Evolutionary conservation across 2,797 vertebrate genomes (phyloP).

Genomic region (Ibycter americanus): DNA sequence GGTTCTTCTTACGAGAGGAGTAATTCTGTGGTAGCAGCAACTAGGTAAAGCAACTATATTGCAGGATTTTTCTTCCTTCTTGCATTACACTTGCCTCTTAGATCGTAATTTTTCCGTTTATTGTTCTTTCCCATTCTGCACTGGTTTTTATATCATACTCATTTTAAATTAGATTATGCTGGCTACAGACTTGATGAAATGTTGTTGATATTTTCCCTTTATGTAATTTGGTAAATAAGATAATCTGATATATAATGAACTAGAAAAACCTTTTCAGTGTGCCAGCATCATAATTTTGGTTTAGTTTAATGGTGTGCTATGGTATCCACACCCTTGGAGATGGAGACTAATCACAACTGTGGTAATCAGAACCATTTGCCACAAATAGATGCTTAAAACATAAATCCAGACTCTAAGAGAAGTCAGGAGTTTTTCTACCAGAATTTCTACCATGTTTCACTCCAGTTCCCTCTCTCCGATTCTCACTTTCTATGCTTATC

Average conservation of each 20-base stretch:
- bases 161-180: conserved; percentile 22
- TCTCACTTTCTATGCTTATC: not conserved
- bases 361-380: not conserved
- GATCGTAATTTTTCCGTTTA: not conserved
- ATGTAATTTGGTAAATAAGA: not conserved
- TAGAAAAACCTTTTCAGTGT: not conserved
- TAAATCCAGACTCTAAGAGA: not conserved
- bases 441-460: not conserved
- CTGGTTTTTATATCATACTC: not conserved
- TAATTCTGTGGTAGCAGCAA: not conserved
- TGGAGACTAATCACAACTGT: not conserved
- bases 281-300: not conserved
- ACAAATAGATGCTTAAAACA: not conserved
- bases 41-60: not conserved
- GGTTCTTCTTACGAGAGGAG: not conserved
- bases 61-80: not conserved
- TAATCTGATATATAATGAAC: not conserved
- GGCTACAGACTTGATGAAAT: not conserved
- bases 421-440: not conserved
- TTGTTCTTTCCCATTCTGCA: not conserved
- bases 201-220: not conserved
- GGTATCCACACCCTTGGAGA: not conserved
- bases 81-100: not conserved
- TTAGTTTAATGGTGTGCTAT: not conserved
- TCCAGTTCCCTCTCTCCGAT: not conserved